phyloP scores from a whole-genome alignment of 2,113 vertebrate species.

The Nestor notabilis region DNA sequence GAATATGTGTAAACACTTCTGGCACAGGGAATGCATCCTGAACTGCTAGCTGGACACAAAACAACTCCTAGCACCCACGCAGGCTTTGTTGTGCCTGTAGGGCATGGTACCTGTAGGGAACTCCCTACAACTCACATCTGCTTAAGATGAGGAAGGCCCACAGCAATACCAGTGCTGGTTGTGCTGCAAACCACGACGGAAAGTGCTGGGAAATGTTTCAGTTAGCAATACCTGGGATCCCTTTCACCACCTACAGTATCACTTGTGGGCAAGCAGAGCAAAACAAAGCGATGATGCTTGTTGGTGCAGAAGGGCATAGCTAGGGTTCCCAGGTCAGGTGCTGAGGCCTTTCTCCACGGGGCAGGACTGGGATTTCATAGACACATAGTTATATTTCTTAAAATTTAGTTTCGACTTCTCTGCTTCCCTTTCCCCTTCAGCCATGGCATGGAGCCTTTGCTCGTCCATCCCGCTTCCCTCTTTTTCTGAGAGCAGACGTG shows the following conservation, averaged over 20 bases:
- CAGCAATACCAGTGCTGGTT: not conserved
- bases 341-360: not conserved
- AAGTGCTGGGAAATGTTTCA: not conserved
- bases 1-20: not conserved
- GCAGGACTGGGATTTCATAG: not conserved
- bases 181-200: not conserved
- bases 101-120: not conserved
- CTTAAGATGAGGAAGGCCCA: not conserved
- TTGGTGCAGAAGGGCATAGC: not conserved
- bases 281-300: fast-evolving
- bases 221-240: not conserved
- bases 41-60: not conserved
- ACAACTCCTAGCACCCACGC: not conserved
- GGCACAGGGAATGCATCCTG: not conserved
- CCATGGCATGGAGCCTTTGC: fast-evolving
- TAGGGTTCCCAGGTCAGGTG: not conserved
- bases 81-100: not conserved
- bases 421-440: not conserved
- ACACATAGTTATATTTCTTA: fast-evolving
- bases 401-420: fast-evolving
- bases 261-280: not conserved
- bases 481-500: not conserved
- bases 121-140: not conserved
- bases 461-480: not conserved
- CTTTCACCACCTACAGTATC: not conserved